Evolutionary conservation across 2,797 vertebrate species (phyloP).

Genomic region (Acipenser transmontanus): DNA sequence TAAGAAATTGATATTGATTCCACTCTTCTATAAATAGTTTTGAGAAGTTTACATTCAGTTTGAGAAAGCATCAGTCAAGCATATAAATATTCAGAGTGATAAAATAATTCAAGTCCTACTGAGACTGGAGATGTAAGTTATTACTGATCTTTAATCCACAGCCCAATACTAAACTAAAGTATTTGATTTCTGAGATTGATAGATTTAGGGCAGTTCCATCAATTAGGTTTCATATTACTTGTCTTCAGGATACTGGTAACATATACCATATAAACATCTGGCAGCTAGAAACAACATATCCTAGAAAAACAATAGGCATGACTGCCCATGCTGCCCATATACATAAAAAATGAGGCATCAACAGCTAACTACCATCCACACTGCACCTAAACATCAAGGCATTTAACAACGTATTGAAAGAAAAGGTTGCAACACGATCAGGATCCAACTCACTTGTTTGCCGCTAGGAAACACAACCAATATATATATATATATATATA

Average conservation of each 20-base stretch:
- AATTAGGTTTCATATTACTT: neutral
- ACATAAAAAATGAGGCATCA: neutral
- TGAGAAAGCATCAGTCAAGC: too few species aligned
- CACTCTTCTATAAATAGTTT: too few species aligned
- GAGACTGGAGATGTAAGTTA: too few species aligned
- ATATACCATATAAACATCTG: neutral
- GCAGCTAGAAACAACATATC: neutral
- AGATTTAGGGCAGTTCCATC: neutral
- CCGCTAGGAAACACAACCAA: too few species aligned
- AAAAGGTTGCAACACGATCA: neutral
- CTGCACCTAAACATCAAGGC: neutral
- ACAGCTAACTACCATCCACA: neutral
- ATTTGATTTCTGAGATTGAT: neutral
- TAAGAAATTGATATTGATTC: too few species aligned
- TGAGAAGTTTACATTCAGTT: too few species aligned
- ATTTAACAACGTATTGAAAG: rapidly evolving
- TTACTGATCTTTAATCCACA: too few species aligned
- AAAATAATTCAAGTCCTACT: too few species aligned
- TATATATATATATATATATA: too few species aligned
- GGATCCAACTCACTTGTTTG: too few species aligned
- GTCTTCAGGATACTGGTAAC: neutral
- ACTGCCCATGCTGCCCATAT: neutral
- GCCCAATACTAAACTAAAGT: neutral
- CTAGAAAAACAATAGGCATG: neutral
- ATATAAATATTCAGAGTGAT: too few species aligned